Conservation (phyloP, 1,140 invertebrate species). For the Helicoverpa armigera region DNA sequence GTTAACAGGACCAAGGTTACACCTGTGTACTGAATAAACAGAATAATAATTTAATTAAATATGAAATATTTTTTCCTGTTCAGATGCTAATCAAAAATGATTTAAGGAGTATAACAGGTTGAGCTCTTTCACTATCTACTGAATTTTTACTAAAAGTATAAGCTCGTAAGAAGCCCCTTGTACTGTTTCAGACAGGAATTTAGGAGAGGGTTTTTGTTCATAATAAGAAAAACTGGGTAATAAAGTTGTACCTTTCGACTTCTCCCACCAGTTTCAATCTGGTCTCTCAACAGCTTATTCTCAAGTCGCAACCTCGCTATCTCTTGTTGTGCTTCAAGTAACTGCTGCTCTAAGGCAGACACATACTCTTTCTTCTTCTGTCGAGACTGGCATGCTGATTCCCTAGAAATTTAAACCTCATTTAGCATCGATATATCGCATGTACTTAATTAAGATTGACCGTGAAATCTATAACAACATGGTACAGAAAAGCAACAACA, state of each 20-base stretch:
- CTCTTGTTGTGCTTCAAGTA: slow-evolving; percentile 91
- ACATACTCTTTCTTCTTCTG: slow-evolving; percentile 98
- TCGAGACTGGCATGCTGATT: slow-evolving; percentile 95
- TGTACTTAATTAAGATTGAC: too few relatives aligned
- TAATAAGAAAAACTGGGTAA: background rate
- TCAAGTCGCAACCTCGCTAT: slow-evolving; percentile 91
- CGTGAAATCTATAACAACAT: too few relatives aligned
- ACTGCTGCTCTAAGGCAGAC: slow-evolving; percentile 90
- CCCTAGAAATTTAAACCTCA: slow-evolving; percentile 81
- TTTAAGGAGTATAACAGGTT: too few relatives aligned
- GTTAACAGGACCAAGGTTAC: slow-evolving; percentile 7
- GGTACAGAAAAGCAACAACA: too few relatives aligned
- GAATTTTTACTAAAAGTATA: too few relatives aligned
- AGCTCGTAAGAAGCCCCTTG: too few relatives aligned
- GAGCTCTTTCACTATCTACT: too few relatives aligned
- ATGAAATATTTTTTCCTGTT: background rate
- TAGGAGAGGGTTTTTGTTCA: too few relatives aligned
- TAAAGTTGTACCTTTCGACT: slow-evolving; percentile 68
- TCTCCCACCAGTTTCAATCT: slow-evolving; percentile 66
- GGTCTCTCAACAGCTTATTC: slow-evolving; percentile 78
- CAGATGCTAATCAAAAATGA: too few relatives aligned
- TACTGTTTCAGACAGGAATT: too few relatives aligned
- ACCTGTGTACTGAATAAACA: background rate
- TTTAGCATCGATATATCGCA: background rate
- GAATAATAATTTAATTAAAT: background rate